Evolutionary conservation across 2,797 vertebrate genomes (phyloP).

Genomic region (Natrix natrix): DNA sequence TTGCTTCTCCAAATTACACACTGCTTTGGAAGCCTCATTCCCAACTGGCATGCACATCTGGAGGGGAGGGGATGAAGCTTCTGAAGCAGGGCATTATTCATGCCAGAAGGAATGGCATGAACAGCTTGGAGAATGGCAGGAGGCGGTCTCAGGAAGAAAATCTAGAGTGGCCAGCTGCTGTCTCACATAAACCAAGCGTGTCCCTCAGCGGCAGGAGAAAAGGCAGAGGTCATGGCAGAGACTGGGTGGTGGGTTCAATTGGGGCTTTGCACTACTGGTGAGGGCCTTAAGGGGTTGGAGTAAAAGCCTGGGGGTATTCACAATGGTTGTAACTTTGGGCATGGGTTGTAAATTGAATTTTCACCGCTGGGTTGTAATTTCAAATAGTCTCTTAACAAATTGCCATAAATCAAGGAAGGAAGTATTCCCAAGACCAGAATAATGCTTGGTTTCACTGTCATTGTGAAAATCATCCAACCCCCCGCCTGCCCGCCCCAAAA

Average conservation of each 20-base stretch:
- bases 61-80: background rate
- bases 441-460: background rate
- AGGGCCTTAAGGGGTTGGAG: background rate
- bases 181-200: background rate
- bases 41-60: background rate
- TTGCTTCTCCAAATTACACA: too few species aligned
- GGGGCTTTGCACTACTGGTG: background rate
- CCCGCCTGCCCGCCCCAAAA: too few species aligned
- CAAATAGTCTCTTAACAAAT: background rate
- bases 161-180: background rate
- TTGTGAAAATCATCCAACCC: background rate
- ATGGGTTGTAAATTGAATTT: background rate
- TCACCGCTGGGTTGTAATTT: background rate
- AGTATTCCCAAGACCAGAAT: background rate
- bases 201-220: background rate
- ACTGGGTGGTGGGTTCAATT: background rate
- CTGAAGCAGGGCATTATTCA: background rate
- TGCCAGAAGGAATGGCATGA: background rate
- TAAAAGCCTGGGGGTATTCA: background rate
- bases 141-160: background rate
- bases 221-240: background rate
- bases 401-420: background rate
- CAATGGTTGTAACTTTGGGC: background rate
- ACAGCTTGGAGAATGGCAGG: background rate
- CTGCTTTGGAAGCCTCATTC: background rate